Evolutionary conservation across 2,888 invertebrate genomes (phyloP), one percentile per base, ranked within the genome.

Genomic region (Tuta absoluta): DNA sequence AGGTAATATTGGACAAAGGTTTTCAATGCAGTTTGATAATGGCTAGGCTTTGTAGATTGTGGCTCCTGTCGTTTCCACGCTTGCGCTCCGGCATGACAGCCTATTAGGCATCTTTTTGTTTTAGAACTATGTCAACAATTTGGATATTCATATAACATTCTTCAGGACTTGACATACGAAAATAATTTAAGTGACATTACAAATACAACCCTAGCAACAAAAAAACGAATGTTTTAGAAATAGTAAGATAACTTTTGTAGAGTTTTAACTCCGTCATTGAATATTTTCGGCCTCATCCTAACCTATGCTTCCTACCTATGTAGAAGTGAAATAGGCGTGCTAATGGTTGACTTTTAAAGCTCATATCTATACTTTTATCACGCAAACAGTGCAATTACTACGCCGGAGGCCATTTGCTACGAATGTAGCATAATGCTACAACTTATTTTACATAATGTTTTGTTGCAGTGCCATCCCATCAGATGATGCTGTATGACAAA

Each of bases 381-480:
- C 4, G 33, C 10, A 33, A 33, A 5, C 12, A 38, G 38, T 38
- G 3, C 41, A 3, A n/a, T 14, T 2, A 1, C 41, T 41, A n/a
- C 23, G 10, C 14, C 19, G 14, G 24, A 53, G 53, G 1, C 8
- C 3, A 33, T 7, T 33, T 8, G 33, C 8, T 33, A 33, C 33
- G 10, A 14, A 4, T 28, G 53, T 53, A 53, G 53, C 49, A 48
- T 11, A 21, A 4, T 3, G 12, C 12, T 23, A 1, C 14, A 10
- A 23, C 11, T 23, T 14, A 23, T 24, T 21, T 14, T 12, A 5
- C 11, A 10, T 12, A n/a, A 11, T 21, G 3, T 69, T 72, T 84
- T 81, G 72, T 95, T 94, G 61, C 93, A 97, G 97, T 97, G 81
- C 97, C 97, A 72, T 97, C 97, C 21, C 96, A 97, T 89, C 95